Conservation (phyloP, 2,797 vertebrate species). For the Sorex maritimensis region DNA sequence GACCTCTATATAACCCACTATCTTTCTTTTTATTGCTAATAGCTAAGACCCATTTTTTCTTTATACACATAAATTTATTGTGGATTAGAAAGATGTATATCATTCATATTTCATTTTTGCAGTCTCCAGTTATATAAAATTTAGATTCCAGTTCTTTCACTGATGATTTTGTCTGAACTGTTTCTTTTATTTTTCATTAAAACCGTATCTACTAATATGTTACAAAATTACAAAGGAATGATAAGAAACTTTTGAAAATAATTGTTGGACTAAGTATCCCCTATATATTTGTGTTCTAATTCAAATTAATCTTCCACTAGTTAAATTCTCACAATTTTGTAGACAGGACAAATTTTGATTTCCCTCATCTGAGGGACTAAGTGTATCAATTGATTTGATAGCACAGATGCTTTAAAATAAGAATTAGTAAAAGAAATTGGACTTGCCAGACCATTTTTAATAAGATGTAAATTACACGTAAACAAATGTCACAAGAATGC, state of each 20-base stretch:
- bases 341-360: not conserved
- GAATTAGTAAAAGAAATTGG: not conserved
- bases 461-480: not conserved
- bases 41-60: not conserved
- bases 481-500: no score
- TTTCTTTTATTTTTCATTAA: not conserved
- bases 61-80: constrained; percentile 39
- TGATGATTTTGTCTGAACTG: not conserved
- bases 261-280: not conserved
- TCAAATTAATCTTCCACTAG: not conserved
- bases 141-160: constrained; percentile 15
- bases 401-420: constrained; percentile 11
- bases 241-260: constrained; percentile 39
- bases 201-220: not conserved
- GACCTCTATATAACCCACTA: not conserved
- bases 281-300: not conserved
- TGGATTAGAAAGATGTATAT: constrained; percentile 15
- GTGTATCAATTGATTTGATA: not conserved
- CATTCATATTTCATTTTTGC: not conserved
- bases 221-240: not conserved
- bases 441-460: not conserved
- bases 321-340: constrained; percentile 51
- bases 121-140: constrained; percentile 32
- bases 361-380: not conserved
- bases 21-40: not conserved